phyloP scores from a whole-genome alignment of 1,140 invertebrate genomes.

The Batillaria attramentaria region DNA sequence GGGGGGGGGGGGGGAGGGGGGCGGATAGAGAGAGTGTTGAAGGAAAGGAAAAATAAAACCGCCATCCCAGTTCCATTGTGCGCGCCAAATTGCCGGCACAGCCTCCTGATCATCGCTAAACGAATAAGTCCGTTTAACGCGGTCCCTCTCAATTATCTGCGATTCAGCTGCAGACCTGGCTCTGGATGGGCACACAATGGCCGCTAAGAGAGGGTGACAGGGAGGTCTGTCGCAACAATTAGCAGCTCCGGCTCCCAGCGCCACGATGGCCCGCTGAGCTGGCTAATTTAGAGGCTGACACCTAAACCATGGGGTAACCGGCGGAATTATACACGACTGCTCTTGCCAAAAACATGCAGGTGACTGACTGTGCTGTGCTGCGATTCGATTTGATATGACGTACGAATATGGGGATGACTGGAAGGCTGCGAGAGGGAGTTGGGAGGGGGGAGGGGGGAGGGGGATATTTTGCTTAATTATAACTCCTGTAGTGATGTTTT shows the following conservation, averaged over 20 bases:
- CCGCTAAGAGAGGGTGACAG: slow-evolving; percentile 9
- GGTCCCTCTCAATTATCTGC: background rate
- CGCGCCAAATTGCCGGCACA: too few species aligned
- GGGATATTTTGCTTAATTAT: background rate
- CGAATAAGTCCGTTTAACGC: slow-evolving; percentile 12
- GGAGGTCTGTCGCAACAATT: slow-evolving; percentile 4
- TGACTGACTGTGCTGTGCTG: background rate
- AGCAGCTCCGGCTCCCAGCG: background rate
- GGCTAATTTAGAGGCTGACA: background rate
- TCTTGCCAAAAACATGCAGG: background rate
- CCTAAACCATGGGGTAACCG: background rate
- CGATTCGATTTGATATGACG: background rate
- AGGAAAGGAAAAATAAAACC: too few species aligned
- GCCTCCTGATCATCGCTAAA: slow-evolving; percentile 18
- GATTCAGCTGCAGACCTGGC: slow-evolving; percentile 1
- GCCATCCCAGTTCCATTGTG: too few species aligned
- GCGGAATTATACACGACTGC: background rate
- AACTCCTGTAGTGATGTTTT: too few species aligned
- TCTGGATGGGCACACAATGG: slow-evolving; percentile 3
- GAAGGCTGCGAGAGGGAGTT: background rate
- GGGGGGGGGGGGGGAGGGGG: too few species aligned
- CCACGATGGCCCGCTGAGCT: background rate
- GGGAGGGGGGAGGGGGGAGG: too few species aligned
- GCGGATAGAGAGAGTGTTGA: too few species aligned
- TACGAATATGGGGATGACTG: background rate